Evolutionary conservation across 92 coral and sea anemone genomes (phyloP), one percentile per base, ranked within the genome.

Genomic region (Actinostola sp.): DNA sequence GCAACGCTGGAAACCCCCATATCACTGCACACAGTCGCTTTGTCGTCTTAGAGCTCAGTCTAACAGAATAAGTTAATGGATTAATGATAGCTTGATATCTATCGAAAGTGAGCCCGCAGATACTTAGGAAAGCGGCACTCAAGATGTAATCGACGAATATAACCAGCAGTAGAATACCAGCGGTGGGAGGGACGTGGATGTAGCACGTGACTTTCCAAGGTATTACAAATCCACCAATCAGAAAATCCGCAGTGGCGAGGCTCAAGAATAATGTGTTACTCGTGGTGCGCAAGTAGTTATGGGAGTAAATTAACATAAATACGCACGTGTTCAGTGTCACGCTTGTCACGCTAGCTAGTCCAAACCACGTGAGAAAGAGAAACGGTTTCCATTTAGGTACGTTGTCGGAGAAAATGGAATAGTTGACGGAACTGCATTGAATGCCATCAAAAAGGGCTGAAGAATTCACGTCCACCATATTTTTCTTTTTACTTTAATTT

Each of bases 51-150:
- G 50, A 50, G 17, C 49, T 67, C 58, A 68, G 31, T 61, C 59
- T 78, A 2, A 28, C 34, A 8, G 63, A 38, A 48, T 78, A 78
- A 2, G 76, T 78, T 11, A 78, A 67, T 29, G 83, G 83, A 45
- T 78, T 24, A 34, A 78, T 49, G 11, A 78, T 78, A 0, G 83
- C 83, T 45, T 42, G 50, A 15, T 78, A 78, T 20, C 83, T 70
- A 17, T 78, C 83, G 45, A 56, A 78, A 1, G 76, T 78, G 24
- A 78, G 66, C 17, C 76, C 83, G 50, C 83, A 78, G 46, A 78
- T 69, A 57, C 83, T 61, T 1, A 78, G 69, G 14, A 78, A 78
- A 16, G 83, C 71, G 50, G 58, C 26, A 11, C 62, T 58, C 25
- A 78, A 29, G 0, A 60, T 41, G n/a, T 78, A 78, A 61, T 78